phyloP scores from a whole-genome alignment of 2,888 invertebrate genomes.

The Drosophila macrospina region DNA sequence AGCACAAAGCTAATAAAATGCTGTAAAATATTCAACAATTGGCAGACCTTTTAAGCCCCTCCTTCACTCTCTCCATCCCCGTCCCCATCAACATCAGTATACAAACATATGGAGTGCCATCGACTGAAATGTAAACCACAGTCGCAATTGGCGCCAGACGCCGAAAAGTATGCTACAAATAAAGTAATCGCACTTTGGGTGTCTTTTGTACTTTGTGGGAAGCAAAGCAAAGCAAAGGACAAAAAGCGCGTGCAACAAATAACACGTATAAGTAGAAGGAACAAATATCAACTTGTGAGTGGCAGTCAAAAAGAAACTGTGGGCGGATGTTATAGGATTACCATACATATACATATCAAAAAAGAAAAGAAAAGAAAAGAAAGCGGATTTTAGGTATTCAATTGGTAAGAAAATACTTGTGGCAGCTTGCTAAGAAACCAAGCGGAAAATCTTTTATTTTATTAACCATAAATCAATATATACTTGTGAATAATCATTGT shows the following conservation, averaged over 20 bases:
- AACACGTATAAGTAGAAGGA: slow-evolving; percentile 14
- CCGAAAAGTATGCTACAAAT: slow-evolving; percentile 62
- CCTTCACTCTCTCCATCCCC: not conserved
- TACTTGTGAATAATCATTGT: slow-evolving; percentile 1
- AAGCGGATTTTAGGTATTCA: slow-evolving; percentile 35
- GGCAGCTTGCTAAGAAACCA: slow-evolving; percentile 20
- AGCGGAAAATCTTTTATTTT: slow-evolving; percentile 15
- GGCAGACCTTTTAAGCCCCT: slow-evolving; percentile 66
- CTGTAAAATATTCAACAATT: slow-evolving; percentile 76
- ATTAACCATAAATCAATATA: slow-evolving; percentile 39
- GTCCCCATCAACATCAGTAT: not conserved
- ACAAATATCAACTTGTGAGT: slow-evolving; percentile 12
- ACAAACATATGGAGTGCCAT: slow-evolving; percentile 26
- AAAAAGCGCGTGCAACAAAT: slow-evolving; percentile 42
- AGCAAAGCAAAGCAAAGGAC: slow-evolving; percentile 8
- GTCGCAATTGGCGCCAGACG: slow-evolving; percentile 46
- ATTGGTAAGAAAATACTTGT: slow-evolving; percentile 18
- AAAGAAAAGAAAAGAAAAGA: not conserved
- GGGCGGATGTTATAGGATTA: slow-evolving; percentile 11
- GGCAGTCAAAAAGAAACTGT: slow-evolving; percentile 13
- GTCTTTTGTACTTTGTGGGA: slow-evolving; percentile 11
- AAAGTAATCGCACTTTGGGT: slow-evolving; percentile 42
- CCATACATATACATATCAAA: slow-evolving; percentile 13
- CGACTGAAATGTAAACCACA: slow-evolving; percentile 51
- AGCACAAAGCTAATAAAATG: slow-evolving; percentile 65